Base-by-base conservation (phyloP, 2,797 vertebrate genomes). In the Lagocephalus sceleratus region DNA sequence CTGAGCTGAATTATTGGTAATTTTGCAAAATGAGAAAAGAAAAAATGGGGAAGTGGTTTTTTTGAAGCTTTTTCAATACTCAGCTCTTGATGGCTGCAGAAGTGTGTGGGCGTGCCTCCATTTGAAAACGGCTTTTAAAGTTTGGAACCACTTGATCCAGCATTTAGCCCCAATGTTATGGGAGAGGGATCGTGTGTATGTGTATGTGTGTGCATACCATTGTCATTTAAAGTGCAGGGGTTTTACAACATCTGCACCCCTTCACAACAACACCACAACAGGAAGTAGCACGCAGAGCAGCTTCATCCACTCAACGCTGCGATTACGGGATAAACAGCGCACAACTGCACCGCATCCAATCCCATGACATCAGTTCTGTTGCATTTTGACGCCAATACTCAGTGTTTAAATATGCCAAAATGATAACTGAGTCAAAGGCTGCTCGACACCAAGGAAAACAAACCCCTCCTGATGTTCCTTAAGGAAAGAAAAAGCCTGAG, bases 251-350 rank as follows among this genome's bases (percentile, higher is more conserved):
- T 76, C 67, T 76, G 72, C 5, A 57, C 47, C 45, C 47, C 68
- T 72, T 78, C 74, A 82, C 66, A 73, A 51, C 54, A 60, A 47
- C 52, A 12, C 54, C 68, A 72, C 66, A 77, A 63, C 55, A 61
- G 35, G 47, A 68, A 54, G 43, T 14, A 44, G 54, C n/a, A 51
- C 57, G 22, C 43, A 11, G 20, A 55, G 35, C 59, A 60, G 56
- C 57, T 73, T 60, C 29, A 55, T 59, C 57, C 63, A 57, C 47
- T 63, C 60, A 45, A 22, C 52, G 59, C 46, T 45, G 57, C 47
- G 41, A 64, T 72, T 50, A 44, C 45, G 53, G 20, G 51, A 60
- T 58, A 73, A 75, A 81, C 76, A 73, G 7, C 42, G 52, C 39
- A 62, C 47, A 50, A 41, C 45, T 47, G 49, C 29, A 58, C 52